Evolutionary conservation across 1,140 invertebrate genomes (phyloP).

Genomic region (Centruroides vittatus): DNA sequence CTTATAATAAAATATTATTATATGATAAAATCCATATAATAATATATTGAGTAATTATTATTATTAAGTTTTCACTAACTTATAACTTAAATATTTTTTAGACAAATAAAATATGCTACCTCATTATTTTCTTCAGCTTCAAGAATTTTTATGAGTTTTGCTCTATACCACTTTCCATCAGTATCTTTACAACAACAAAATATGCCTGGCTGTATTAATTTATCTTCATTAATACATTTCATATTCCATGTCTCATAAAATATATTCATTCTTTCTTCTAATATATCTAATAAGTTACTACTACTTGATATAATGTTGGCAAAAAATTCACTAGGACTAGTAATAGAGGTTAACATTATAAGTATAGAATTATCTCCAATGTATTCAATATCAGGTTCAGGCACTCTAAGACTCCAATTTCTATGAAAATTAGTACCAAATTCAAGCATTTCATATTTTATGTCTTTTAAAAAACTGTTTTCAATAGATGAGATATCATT

Average conservation of each 20-base stretch:
- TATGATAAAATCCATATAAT: no score
- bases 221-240: no score
- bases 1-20: no score
- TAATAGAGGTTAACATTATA: slow-evolving; percentile 6
- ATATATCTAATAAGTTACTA: slow-evolving; percentile 1
- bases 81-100: no score
- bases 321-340: slow-evolving; percentile 10
- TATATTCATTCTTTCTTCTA: slow-evolving; percentile 2
- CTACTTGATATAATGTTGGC: slow-evolving; percentile 3
- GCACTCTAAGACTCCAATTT: neutral
- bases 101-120: no score
- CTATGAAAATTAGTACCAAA: neutral
- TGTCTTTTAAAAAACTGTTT: no score
- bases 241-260: neutral
- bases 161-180: slow-evolving; percentile 8
- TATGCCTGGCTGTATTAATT: no score
- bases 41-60: no score
- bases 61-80: no score
- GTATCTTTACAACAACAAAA: neutral
- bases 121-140: neutral
- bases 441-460: neutral
- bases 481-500: no score
- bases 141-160: neutral
- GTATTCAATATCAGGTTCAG: neutral
- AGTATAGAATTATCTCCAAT: slow-evolving; percentile 3